phyloP scores from a whole-genome alignment of 2,797 vertebrate species.

The Muscicapa comitata region DNA sequence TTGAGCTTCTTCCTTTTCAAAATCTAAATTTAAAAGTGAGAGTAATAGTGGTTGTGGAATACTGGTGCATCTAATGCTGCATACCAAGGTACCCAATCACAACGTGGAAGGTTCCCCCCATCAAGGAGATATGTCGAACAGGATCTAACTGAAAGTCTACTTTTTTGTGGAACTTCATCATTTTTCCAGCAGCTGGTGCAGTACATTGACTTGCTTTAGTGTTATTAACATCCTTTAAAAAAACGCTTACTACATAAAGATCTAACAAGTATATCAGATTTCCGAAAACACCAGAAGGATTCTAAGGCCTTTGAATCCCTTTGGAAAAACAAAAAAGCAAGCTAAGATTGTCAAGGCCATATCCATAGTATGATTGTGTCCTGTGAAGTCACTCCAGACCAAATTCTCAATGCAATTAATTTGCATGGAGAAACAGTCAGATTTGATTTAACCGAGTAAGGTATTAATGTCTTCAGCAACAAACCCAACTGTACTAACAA shows the following conservation, averaged over 20 bases:
- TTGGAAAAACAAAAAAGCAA: not conserved
- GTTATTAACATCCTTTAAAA: not conserved
- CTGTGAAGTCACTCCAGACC: not conserved
- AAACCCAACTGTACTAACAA: not conserved
- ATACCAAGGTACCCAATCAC: not conserved
- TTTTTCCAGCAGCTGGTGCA: not conserved
- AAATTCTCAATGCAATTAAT: not conserved
- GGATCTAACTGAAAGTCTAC: not conserved
- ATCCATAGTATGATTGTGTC: not conserved
- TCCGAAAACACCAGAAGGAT: not conserved
- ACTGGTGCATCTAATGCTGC: not conserved
- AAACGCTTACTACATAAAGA: not conserved
- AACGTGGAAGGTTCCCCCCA: not conserved
- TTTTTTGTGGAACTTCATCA: not conserved
- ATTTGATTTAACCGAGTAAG: not conserved
- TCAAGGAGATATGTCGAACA: not conserved
- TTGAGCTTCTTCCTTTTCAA: not conserved
- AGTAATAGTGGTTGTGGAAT: not conserved
- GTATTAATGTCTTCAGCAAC: not conserved
- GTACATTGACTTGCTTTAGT: not conserved
- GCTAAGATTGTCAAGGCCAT: not conserved
- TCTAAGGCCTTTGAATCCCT: not conserved
- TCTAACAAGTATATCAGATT: not conserved
- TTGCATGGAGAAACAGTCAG: not conserved
- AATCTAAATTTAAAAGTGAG: not conserved